Evolutionary conservation across 2,113 vertebrate genomes (phyloP).

Genomic region (Bufo bufo): DNA sequence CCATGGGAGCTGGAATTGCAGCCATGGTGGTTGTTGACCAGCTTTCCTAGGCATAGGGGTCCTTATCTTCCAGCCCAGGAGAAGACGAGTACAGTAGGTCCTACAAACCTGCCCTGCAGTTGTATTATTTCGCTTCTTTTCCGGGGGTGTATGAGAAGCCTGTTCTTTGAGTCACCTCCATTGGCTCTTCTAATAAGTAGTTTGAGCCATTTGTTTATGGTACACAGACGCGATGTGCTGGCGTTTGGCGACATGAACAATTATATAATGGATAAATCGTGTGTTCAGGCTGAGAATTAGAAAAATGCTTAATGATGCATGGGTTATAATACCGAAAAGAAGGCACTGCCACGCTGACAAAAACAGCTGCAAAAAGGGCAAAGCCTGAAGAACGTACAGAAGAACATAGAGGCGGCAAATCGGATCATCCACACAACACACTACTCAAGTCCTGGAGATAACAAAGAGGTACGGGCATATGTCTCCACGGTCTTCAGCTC

Average conservation of each 20-base stretch:
- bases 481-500: too few species aligned
- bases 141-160: background rate
- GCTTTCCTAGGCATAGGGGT: too few species aligned
- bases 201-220: background rate
- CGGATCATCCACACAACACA: background rate
- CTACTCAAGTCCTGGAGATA: background rate
- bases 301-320: background rate
- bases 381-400: background rate
- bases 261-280: conserved; percentile 10
- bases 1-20: too few species aligned
- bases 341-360: background rate
- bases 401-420: background rate
- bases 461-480: too few species aligned
- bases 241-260: background rate
- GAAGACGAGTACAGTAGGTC: too few species aligned
- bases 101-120: too few species aligned
- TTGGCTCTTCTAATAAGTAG: background rate
- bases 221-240: background rate
- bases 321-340: background rate
- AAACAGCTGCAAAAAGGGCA: background rate
- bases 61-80: too few species aligned
- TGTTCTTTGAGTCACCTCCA: background rate
- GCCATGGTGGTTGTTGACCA: too few species aligned
- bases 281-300: conserved; percentile 8
- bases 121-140: background rate